Evolutionary conservation across 2,113 vertebrate genomes (phyloP), one percentile per base, ranked within the genome.

Genomic region (Amblyopsis rosae): DNA sequence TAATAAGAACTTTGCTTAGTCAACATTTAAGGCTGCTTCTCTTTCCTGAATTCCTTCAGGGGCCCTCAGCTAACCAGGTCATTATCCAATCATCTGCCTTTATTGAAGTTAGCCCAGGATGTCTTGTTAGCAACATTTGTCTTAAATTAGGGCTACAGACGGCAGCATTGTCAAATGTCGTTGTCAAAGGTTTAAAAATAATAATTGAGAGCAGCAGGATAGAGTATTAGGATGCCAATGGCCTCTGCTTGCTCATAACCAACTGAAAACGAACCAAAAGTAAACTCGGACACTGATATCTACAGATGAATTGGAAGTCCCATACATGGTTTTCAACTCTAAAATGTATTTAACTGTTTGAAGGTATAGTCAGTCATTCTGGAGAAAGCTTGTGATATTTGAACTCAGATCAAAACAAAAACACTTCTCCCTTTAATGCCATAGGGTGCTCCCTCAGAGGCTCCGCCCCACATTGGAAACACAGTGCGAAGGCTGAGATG

Each of bases 81-180:
- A 86, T 86, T 86, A 89, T 85, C 70, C 75, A 81, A 70, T 91
- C 68, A 80, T 82, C 66, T 69, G 19, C 66, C 69, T 77, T 81
- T 65, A 69, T 86, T 73, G 73, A 73, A 80, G 50, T 77, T 35
- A 67, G 69, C 70, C 49, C 81, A 76, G 66, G 76, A 81, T 75
- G 80, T 82, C 83, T 87, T 78, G 72, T 91, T 89, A 86, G 65
- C 47, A 82, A 87, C 87, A 89, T 90, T 89, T 87, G 86, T 88
- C 73, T 87, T 80, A 72, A 53, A 86, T 90, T 91, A 82, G 58
- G 60, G 62, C 77, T 71, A 62, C 73, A 81, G 84, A 86, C 0
- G 53, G 90, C 76, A 81, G 70, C 62, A 45, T 50, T 77, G 84
- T 88, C 76, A 87, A 79, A 90, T 88, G 72, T 85, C 79, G 76